phyloP scores from a whole-genome alignment of 2,113 vertebrate genomes.

The Leptocoma aspasia region DNA sequence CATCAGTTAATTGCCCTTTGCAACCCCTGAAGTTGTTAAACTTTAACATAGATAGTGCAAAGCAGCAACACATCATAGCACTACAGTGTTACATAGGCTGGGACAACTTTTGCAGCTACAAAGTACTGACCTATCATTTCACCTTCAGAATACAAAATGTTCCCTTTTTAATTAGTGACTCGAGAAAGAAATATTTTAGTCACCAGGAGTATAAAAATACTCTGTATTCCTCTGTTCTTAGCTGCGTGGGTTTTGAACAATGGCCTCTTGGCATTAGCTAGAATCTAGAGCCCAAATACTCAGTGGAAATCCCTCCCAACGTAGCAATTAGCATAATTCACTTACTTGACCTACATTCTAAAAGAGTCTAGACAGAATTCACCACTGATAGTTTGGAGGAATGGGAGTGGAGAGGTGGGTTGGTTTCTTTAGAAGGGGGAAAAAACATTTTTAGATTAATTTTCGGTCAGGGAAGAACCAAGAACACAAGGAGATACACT shows the following conservation, averaged over 20 bases:
- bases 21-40: not conserved
- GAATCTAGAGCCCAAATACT: conserved; percentile 59
- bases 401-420: not conserved
- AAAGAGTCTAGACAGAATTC: conserved; percentile 37
- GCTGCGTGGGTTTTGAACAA: conserved; percentile 2
- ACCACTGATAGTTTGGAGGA: not conserved
- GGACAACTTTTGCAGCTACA: not conserved
- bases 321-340: conserved; percentile 41
- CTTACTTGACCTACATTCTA: conserved; percentile 53
- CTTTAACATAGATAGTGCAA: not conserved
- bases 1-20: not conserved
- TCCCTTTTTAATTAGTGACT: conserved; percentile 63
- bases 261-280: conserved; percentile 41
- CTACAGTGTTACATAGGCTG: not conserved
- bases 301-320: conserved; percentile 45
- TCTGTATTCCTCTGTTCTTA: conserved; percentile 1
- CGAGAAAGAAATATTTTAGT: conserved; percentile 59
- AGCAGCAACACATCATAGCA: not conserved
- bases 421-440: not conserved
- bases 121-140: conserved; percentile 53
- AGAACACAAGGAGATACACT: not conserved
- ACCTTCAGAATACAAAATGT: conserved; percentile 55
- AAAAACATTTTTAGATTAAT: not conserved
- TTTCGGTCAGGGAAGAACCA: conserved; percentile 5
- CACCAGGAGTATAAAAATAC: conserved; percentile 51